Conservation (phyloP, 2,797 vertebrate species). For the Pelobates cultripes region DNA sequence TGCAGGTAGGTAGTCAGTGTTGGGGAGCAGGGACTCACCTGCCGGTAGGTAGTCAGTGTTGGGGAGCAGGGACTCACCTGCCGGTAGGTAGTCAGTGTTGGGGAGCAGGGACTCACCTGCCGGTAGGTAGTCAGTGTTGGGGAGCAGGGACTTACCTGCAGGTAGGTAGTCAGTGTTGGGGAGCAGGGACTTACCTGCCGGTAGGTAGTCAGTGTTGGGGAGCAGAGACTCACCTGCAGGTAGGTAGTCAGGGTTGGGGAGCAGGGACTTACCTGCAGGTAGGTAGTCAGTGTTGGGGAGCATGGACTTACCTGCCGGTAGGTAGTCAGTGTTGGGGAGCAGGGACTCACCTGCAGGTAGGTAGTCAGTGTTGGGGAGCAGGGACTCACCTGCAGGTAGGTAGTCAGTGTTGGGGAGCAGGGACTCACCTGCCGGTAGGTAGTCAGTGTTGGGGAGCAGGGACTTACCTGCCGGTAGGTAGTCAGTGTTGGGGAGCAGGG, state of each 20-base stretch:
- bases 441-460: neutral
- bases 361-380: neutral
- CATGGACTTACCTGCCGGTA: no score
- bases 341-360: neutral
- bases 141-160: no score
- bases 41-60: neutral
- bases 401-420: neutral
- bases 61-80: no score
- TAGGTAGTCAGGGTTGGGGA: neutral
- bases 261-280: neutral
- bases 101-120: neutral
- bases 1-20: neutral
- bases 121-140: neutral
- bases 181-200: conserved; percentile 35
- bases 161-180: neutral
- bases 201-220: neutral
- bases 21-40: neutral
- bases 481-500: neutral
- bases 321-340: neutral
- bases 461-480: neutral
- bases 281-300: neutral
- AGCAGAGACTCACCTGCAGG: neutral
- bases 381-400: conserved; percentile 33
- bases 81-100: neutral
- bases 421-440: neutral